A percentile compares a stretch with the other conserved stretches of the same genome.
These are phyloP conservation scores for Palythoa heliodiscus DNA, from an alignment of 92 coral and sea anemone genomes.

Conservation along the genomic window DNA sequence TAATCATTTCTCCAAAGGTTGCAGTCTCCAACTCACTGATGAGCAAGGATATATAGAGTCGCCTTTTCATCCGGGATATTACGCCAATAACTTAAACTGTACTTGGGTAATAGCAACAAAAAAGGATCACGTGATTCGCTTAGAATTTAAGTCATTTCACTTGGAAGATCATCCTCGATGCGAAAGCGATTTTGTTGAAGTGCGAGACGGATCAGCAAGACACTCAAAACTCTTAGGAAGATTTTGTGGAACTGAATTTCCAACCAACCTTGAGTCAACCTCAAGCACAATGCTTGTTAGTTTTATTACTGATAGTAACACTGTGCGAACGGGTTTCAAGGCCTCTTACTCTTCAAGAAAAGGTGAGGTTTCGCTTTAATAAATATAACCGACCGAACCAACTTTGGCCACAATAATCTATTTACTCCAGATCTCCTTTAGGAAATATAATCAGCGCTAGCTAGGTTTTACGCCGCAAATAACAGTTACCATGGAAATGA, in stretches of 20 bases:
- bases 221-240: conserved; percentile 47
- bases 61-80: conserved; percentile 78
- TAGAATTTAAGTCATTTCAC: conserved; percentile 59
- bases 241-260: conserved; percentile 74
- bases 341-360: conserved; percentile 38
- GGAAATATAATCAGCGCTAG: too few relatives aligned
- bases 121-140: conserved; percentile 60
- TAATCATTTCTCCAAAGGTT: conserved; percentile 19
- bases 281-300: conserved; percentile 53
- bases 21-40: conserved; percentile 20
- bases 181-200: conserved; percentile 60
- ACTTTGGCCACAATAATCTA: too few relatives aligned
- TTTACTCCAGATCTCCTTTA: too few relatives aligned
- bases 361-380: background rate
- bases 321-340: conserved; percentile 63
- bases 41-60: conserved; percentile 67
- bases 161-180: conserved; percentile 65
- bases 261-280: conserved; percentile 54
- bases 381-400: background rate
- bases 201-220: conserved; percentile 54
- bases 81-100: conserved; percentile 55
- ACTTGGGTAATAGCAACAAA: conserved; percentile 64
- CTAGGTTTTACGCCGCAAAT: too few relatives aligned
- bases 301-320: conserved; percentile 47
- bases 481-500: too few relatives aligned